Percentiles rank a stretch among this genome's conserved stretches.
Conservation (phyloP, 2,797 vertebrate species). For the Neosilurus hyrtlii region DNA sequence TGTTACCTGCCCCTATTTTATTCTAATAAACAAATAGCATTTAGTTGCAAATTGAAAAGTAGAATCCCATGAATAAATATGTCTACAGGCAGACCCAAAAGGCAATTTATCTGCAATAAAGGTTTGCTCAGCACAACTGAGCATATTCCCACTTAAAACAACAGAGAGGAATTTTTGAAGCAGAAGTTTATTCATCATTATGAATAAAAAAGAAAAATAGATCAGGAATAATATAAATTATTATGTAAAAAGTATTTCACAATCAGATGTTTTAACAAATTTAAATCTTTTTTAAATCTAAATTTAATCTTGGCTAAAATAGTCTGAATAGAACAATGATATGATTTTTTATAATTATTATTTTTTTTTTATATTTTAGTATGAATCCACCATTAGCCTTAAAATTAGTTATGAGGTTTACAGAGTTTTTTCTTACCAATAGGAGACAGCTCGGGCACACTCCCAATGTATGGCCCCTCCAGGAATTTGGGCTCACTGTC, state of each 20-base stretch:
- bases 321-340: not conserved
- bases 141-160: slow-evolving; percentile 17
- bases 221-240: not conserved
- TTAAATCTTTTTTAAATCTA: not conserved
- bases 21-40: slow-evolving; percentile 43
- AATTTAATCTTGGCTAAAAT: not conserved
- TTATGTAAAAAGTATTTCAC: not conserved
- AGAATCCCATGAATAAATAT: slow-evolving; percentile 10
- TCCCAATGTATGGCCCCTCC: slow-evolving; percentile 94
- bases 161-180: not conserved
- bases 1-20: slow-evolving; percentile 59
- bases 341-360: not conserved
- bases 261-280: not conserved
- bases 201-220: not conserved
- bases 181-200: not conserved
- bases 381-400: not conserved
- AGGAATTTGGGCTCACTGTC: slow-evolving; percentile 97
- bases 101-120: not conserved
- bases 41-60: slow-evolving; percentile 18
- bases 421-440: slow-evolving; percentile 37
- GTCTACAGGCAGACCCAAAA: slow-evolving; percentile 3
- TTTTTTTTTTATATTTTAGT: not conserved
- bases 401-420: not conserved
- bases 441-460: slow-evolving; percentile 93
- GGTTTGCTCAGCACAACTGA: not conserved